Conservation (phyloP, 2,113 vertebrate species). For the Ptilorrhoa leucosticta region DNA sequence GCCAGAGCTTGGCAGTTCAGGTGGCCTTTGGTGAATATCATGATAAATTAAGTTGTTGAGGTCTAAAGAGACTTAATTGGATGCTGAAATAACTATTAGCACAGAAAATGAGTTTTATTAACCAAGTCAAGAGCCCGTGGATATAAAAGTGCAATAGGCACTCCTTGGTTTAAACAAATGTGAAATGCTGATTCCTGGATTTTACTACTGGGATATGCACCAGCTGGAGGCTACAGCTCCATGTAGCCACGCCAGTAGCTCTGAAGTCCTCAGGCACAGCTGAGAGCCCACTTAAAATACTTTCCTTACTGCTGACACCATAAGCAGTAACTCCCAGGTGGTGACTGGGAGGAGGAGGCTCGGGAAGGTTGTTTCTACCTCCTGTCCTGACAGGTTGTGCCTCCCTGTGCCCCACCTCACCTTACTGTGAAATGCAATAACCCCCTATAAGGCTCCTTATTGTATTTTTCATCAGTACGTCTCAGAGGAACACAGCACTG, state of each 20-base stretch:
- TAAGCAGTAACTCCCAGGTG: neutral
- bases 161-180: neutral
- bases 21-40: neutral
- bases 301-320: neutral
- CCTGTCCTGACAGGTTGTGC: rapidly evolving
- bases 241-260: neutral
- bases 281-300: neutral
- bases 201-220: neutral
- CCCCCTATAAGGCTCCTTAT: neutral
- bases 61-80: neutral
- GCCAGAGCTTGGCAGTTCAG: neutral
- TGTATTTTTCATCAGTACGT: neutral
- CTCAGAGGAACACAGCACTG: neutral
- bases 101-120: neutral
- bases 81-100: neutral
- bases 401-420: neutral
- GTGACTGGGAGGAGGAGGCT: neutral
- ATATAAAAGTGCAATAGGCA: neutral
- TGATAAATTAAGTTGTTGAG: neutral
- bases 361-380: neutral
- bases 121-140: neutral
- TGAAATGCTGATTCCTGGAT: neutral
- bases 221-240: neutral
- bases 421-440: neutral
- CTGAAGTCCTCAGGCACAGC: neutral